Evolutionary conservation across 2,797 vertebrate genomes (phyloP).

Genomic region (Parauchenoglanis punctatus): DNA sequence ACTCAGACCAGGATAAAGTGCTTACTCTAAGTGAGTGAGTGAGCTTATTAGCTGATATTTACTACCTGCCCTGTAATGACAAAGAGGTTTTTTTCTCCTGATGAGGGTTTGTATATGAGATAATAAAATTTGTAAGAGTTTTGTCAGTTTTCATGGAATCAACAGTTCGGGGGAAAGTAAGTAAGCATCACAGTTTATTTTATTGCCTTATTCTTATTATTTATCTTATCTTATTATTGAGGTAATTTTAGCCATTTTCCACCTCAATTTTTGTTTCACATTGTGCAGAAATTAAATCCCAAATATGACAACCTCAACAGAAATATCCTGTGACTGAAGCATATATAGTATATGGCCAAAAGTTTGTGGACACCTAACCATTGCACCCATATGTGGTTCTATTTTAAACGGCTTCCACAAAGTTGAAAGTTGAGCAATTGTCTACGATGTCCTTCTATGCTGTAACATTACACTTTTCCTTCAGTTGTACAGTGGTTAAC

Average conservation of each 20-base stretch:
- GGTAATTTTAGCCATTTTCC: neutral
- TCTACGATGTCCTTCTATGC: neutral
- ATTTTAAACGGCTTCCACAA: neutral
- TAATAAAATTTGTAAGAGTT: neutral
- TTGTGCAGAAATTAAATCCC: neutral
- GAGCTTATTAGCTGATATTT: constrained; percentile 2
- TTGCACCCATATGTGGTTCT: neutral
- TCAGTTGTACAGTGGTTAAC: no score
- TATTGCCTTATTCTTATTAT: no score
- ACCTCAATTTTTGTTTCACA: neutral
- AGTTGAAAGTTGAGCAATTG: neutral
- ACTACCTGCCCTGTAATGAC: neutral
- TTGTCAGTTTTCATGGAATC: neutral
- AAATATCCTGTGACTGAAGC: neutral
- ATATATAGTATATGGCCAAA: neutral
- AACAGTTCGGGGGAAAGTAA: neutral
- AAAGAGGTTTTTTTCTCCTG: neutral
- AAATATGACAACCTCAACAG: neutral
- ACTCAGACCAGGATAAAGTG: neutral
- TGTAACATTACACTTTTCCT: neutral
- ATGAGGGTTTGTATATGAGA: neutral
- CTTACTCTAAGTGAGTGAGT: neutral
- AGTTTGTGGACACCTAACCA: neutral
- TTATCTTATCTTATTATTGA: no score
- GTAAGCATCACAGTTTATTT: neutral